Evolutionary conservation across 2,797 vertebrate genomes (phyloP).

Genomic region (Enteromius radiatus): DNA sequence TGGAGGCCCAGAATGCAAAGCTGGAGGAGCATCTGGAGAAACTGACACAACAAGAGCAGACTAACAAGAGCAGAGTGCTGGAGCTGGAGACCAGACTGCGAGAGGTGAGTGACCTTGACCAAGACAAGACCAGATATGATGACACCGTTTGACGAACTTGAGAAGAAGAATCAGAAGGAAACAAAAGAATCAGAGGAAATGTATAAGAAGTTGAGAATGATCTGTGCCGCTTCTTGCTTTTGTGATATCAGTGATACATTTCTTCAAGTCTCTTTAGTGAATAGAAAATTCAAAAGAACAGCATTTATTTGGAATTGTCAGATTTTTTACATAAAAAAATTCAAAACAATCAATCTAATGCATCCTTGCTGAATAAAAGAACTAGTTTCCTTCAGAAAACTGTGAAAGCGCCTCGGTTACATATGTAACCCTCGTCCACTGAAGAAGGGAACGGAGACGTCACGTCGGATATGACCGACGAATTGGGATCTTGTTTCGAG

Average conservation of each 20-base stretch:
- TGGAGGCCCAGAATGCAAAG: slow-evolving; percentile 90
- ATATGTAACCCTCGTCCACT: too few species aligned
- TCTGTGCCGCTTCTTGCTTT: not conserved
- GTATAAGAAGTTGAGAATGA: not conserved
- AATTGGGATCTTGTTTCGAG: too few species aligned
- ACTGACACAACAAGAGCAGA: slow-evolving; percentile 96
- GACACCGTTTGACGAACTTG: not conserved
- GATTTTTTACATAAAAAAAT: too few species aligned
- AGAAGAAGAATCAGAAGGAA: not conserved
- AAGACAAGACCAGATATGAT: not conserved
- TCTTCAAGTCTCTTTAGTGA: too few species aligned
- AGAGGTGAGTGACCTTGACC: slow-evolving; percentile 71
- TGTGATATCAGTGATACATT: not conserved
- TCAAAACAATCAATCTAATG: too few species aligned
- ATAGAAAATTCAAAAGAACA: too few species aligned
- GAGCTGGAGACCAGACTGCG: slow-evolving; percentile 81
- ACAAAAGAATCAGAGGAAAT: not conserved
- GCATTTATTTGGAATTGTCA: too few species aligned
- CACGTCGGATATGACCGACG: too few species aligned
- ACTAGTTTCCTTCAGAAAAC: too few species aligned
- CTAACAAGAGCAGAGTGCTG: slow-evolving; percentile 87
- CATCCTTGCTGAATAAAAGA: too few species aligned
- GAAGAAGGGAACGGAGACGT: too few species aligned
- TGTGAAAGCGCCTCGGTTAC: too few species aligned
- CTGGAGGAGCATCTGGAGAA: slow-evolving; percentile 98